phyloP scores from a whole-genome alignment of 2,888 invertebrate genomes.

The Pterostichus madidus region DNA sequence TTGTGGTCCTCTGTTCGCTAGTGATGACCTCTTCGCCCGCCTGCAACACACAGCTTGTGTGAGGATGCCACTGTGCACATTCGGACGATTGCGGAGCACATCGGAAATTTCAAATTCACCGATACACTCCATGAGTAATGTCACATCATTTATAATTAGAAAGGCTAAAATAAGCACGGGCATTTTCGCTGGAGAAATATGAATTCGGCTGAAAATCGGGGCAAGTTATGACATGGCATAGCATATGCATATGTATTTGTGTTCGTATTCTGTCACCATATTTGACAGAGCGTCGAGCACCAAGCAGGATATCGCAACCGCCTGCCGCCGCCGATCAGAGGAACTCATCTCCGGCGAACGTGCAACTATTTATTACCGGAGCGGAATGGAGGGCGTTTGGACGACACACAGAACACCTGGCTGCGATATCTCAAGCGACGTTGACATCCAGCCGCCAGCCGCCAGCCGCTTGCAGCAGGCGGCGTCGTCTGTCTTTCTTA shows the following conservation, averaged over 20 bases:
- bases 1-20: constrained; percentile 53
- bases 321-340: background rate
- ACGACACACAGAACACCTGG: constrained; percentile 51
- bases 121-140: constrained; percentile 62
- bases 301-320: background rate
- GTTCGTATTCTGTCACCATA: constrained; percentile 42
- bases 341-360: constrained; percentile 16
- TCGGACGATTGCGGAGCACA: constrained; percentile 48
- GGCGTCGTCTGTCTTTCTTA: constrained; percentile 17
- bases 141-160: constrained; percentile 64
- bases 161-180: constrained; percentile 62
- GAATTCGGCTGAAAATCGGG: constrained; percentile 41
- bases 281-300: constrained; percentile 2
- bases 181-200: constrained; percentile 62
- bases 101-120: constrained; percentile 45
- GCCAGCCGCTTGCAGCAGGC: background rate
- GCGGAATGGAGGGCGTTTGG: constrained; percentile 40
- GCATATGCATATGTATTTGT: constrained; percentile 27
- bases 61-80: constrained; percentile 37
- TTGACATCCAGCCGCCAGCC: constrained; percentile 49
- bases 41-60: constrained; percentile 56
- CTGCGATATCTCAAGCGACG: constrained; percentile 59
- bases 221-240: constrained; percentile 33
- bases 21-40: constrained; percentile 61
- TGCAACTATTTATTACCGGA: constrained; percentile 56